A percentile compares a stretch with the other conserved stretches of the same genome.
Conservation (phyloP, 2,888 invertebrate species). For the Willowsia nigromaculata region DNA sequence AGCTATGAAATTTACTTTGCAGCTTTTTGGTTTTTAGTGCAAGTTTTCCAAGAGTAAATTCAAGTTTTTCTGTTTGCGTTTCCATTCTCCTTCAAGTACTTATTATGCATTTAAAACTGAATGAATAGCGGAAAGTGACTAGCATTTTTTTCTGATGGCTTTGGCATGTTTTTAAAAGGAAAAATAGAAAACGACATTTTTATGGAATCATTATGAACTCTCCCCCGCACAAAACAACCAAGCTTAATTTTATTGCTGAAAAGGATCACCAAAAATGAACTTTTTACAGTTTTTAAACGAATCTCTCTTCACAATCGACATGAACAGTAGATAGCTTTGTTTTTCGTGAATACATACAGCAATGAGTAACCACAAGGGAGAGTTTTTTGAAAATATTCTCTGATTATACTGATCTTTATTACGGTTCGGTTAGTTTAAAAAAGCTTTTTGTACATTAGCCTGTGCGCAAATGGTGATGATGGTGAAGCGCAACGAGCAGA, state of each 20-base stretch:
- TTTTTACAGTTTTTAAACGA: neutral
- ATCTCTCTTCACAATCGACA: too few species aligned
- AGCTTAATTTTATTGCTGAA: conserved; percentile 57
- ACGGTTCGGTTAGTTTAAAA: conserved; percentile 21
- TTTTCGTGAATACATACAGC: too few species aligned
- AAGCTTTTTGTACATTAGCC: neutral
- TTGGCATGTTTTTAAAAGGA: too few species aligned
- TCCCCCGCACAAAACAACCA: neutral
- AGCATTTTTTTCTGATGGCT: neutral
- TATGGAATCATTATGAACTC: conserved; percentile 36
- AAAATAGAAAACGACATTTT: conserved; percentile 41
- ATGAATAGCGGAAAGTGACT: neutral
- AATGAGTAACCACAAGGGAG: neutral
- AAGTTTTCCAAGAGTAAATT: neutral
- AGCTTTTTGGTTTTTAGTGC: neutral
- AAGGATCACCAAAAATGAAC: conserved; percentile 43
- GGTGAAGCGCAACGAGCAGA: too few species aligned
- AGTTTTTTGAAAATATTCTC: neutral
- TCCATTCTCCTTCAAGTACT: neutral
- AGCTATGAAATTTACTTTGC: neutral
- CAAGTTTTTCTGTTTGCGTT: neutral
- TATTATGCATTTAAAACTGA: neutral
- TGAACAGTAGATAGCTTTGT: too few species aligned
- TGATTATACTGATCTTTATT: conserved; percentile 13
- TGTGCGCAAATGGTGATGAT: too few species aligned